Evolutionary conservation across 1,140 invertebrate genomes (phyloP), one percentile per base, ranked within the genome.

Genomic region (Leguminivora glycinivorella): DNA sequence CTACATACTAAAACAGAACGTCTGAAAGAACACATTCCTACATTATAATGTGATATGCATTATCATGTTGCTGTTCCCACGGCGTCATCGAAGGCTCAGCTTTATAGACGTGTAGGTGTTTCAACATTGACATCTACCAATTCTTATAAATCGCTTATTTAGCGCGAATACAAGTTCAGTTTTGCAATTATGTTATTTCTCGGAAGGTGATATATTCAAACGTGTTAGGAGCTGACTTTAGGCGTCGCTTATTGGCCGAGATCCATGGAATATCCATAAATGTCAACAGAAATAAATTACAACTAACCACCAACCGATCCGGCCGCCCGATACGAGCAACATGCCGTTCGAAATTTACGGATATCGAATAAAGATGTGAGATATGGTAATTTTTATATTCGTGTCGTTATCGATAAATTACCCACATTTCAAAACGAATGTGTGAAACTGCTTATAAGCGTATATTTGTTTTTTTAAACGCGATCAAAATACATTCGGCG

Each of bases 201-300:
- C 63, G 67, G 40, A 70, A 70, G 24, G 72, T 84, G 74, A 83
- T 75, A 77, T 80, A 76, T 78, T 74, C 71, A 76, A 63, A 25
- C 71, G 79, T 77, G 75, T 83, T 73, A 58, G 73, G 79, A 72
- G 80, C 75, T 72, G 75, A 70, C 81, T 85, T 81, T 81, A 79
- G 75, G 78, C 77, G 78, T 74, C 73, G 67, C 84, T 83, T 87
- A 88, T 83, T 85, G 81, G 73, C 83, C 73, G 71, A 71, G 29
- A 52, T 79, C 78, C 76, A 83, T 83, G 84, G 83, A 80, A 83
- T 82, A 73, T 78, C 78, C 78, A 88, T 89, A 84, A 89, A 87
- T 82, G 85, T 87, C 87, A 83, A 80, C 72, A 77, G 70, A 82
- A 81, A 87, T 88, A 86, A 83, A 87, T 88, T 79, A 82, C 73